Conservation (phyloP, 2,113 vertebrate species). For the Chaetodon trifascialis region DNA sequence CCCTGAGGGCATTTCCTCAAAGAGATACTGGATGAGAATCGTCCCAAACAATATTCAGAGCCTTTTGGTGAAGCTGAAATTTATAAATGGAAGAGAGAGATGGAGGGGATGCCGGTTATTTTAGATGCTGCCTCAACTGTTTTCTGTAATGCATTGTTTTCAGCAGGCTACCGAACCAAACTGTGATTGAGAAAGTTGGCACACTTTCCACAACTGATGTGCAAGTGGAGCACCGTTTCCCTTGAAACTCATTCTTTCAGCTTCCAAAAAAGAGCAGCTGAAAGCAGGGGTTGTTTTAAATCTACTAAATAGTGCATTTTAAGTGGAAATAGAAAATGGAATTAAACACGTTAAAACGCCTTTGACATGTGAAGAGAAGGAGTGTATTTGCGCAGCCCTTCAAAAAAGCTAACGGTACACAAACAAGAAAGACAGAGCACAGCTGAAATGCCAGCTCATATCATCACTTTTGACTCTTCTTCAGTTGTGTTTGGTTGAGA, state of each 20-base stretch:
- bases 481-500: too few relatives aligned
- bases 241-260: background rate
- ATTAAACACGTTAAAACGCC: background rate
- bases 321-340: too few relatives aligned
- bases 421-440: background rate
- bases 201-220: background rate
- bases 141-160: background rate
- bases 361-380: background rate
- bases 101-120: background rate
- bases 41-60: background rate
- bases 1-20: background rate
- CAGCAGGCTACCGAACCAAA: background rate
- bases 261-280: background rate
- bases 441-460: background rate
- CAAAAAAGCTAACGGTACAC: background rate
- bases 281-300: too few relatives aligned
- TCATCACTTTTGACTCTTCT: too few relatives aligned
- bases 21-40: constrained; percentile 1
- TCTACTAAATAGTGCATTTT: too few relatives aligned
- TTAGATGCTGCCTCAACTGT: background rate
- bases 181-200: background rate
- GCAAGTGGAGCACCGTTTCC: background rate
- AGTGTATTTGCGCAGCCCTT: background rate
- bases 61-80: background rate
- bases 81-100: background rate